Base-by-base conservation (phyloP, 2,888 invertebrate species). In the Ormia ochracea region DNA sequence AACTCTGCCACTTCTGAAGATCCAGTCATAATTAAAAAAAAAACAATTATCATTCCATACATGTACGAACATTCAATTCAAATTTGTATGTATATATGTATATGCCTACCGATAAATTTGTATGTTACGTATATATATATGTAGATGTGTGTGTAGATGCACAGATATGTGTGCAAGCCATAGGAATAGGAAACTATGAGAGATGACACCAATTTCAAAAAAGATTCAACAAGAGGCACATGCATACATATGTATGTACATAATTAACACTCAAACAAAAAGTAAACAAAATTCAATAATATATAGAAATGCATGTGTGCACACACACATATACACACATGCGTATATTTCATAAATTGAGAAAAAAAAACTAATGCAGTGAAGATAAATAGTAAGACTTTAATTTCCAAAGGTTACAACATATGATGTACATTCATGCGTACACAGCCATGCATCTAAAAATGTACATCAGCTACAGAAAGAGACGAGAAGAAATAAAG, bases 181-280 rank as follows among this genome's bases (percentile, higher is more conserved):
- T 1, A 5, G 28, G 63, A 63, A 56, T 69, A 63, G 61, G 63
- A 52, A 45, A 63, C 61, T 77, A 77, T 70, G 69, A 50, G 63
- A 50, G 50, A 70, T 77, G 76, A 70, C 76, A 69, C 65, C 69
- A 70, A 77, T 77, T 69, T 70, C 41, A 66, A 77, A 28, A 45
- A 52, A 54, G 26, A 21, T 36, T 65, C 28, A 48, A 52, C 19
- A 26, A 54, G 26, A 59, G 14, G 14, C 38, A 14, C 14, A 38
- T 38, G 14, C 38, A 38, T 14, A 38, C 14, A 3, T 14, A n/a
- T n/a, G n/a, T n/a, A n/a, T n/a, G n/a, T n/a, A n/a, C n/a, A n/a
- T n/a, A n/a, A n/a, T n/a, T n/a, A 36, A 36, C 36, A 36, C n/a
- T 38, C 38, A 14, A n/a, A 38, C 14, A 38, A 38, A 14, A 38